phyloP scores from a whole-genome alignment of 2,797 vertebrate species.

The Halcyon smyrnensis region DNA sequence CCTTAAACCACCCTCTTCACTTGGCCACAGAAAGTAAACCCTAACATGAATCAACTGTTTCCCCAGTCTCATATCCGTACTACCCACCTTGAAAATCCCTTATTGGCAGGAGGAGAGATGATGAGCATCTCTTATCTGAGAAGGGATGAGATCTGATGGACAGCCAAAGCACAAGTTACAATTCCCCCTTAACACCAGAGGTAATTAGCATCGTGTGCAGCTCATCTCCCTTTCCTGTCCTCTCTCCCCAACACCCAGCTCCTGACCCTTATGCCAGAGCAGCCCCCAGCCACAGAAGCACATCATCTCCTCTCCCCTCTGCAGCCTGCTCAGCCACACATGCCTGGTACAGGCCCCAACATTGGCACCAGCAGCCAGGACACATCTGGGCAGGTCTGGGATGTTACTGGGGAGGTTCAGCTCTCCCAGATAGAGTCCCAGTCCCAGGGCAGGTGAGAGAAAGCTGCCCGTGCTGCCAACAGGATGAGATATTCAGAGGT shows the following conservation, averaged over 20 bases:
- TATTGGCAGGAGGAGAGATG: neutral
- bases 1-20: neutral
- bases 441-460: accelerated
- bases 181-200: neutral
- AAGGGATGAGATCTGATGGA: neutral
- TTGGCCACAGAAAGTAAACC: neutral
- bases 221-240: neutral
- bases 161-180: neutral
- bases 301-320: neutral
- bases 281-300: neutral
- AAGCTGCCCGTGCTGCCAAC: neutral
- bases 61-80: neutral
- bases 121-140: neutral
- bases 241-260: neutral
- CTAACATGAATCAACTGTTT: neutral
- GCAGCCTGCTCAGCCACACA: neutral
- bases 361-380: neutral
- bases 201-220: neutral
- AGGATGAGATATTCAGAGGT: neutral
- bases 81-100: neutral
- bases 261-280: neutral
- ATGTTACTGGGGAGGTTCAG: neutral
- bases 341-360: neutral
- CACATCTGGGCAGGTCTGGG: neutral
- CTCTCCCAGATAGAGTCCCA: neutral